Evolutionary conservation across 64 coral and sea anemone species (phyloP).

Genomic region (Stichodactyla helianthus): DNA sequence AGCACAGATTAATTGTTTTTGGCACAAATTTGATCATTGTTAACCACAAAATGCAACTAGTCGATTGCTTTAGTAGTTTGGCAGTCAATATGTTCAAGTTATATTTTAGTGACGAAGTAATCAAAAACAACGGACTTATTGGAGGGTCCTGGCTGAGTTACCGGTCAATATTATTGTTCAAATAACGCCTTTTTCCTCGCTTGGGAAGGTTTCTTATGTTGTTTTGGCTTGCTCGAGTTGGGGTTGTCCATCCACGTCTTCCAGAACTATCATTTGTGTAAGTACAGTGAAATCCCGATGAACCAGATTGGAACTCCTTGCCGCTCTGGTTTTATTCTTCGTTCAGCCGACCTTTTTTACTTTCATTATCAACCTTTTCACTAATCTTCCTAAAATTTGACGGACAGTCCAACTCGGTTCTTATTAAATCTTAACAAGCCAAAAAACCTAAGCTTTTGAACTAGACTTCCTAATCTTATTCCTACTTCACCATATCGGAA

Average conservation of each 20-base stretch:
- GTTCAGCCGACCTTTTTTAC: not conserved
- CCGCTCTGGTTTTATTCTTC: not conserved
- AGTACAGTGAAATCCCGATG: not conserved
- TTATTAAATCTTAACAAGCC: conserved; percentile 24
- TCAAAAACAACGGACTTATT: not conserved
- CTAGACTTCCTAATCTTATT: conserved; percentile 21
- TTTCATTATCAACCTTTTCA: conserved; percentile 5
- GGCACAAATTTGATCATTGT: not conserved
- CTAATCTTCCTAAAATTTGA: conserved; percentile 18
- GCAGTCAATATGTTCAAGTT: not conserved
- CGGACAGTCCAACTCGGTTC: not conserved
- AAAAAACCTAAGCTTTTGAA: conserved; percentile 27
- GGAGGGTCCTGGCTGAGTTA: no score
- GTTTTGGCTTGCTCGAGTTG: not conserved
- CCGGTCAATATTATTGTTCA: no score
- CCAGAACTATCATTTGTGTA: not conserved
- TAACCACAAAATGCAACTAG: not conserved
- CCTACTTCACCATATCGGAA: conserved; percentile 3
- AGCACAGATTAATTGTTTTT: not conserved
- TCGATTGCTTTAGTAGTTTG: not conserved
- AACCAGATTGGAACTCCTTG: not conserved
- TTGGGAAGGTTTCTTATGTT: no score
- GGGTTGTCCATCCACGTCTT: not conserved
- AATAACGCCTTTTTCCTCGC: no score
- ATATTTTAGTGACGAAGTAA: not conserved